Base-by-base conservation (phyloP, 2,888 invertebrate genomes). In the Oscheius sp. region DNA sequence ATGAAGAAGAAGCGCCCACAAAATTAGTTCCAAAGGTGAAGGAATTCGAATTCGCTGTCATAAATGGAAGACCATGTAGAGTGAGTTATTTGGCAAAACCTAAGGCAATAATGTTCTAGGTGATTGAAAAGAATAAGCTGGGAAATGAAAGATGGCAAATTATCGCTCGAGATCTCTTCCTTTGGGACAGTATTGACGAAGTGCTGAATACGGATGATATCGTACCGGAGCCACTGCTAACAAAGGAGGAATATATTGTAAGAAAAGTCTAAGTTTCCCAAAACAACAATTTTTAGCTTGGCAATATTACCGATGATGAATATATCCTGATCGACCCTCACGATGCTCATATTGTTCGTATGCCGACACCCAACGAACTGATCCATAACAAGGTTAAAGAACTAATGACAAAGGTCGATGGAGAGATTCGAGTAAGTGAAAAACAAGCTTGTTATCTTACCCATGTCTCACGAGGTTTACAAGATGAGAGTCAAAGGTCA, bases 31-130 rank as follows among this genome's bases (percentile, higher is more conserved):
- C 44, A 24, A 41, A 44, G 20, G 44, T 59, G 5, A 22, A 28
- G 17, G 59, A 59, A 26, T 59, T 59, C 28, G 41, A 59, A 30
- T 44, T 59, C n/a, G 59, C 59, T 5, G 59, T 59, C 14, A 59
- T 59, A 12, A 26, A 28, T 26, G 59, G 59, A 12, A 24, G 59
- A 28, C 59, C 59, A 5, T 59, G 59, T 17, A 20, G 59, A 17
- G 59, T 59, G 4, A 4, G 30, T 44, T 22, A 3, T 1, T 8
- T 50, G n/a, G n/a, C n/a, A n/a, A n/a, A 22, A 22, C 20, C 24
- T 30, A 32, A 44, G 6, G 8, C 2, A 17, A 24, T 28, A 6
- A 33, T 22, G 2, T 54, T 59, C 26, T 30, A 59, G 59, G 28
- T 59, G 6, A 59, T 59, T 26, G 59, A 59, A 20, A 44, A 44